Base-by-base conservation (phyloP, 2,113 vertebrate genomes). In the Electrona antarctica region DNA sequence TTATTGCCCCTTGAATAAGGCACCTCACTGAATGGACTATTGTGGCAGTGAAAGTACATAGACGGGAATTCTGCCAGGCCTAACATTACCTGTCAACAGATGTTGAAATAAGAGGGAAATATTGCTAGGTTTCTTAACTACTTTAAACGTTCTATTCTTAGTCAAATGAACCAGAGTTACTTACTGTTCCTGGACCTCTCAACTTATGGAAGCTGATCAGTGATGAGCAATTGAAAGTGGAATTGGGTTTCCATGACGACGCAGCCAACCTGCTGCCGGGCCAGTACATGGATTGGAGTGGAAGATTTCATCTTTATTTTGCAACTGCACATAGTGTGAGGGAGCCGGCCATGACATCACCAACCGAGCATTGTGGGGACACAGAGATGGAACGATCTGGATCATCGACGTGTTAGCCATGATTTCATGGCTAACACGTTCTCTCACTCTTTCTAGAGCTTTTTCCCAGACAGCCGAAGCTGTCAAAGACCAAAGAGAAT, bases 161-260 rank as follows among this genome's bases (percentile, higher is more conserved):
- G n/a, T n/a, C n/a, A n/a, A n/a, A n/a, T n/a, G n/a, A n/a, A n/a
- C n/a, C n/a, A n/a, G n/a, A n/a, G n/a, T n/a, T n/a, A n/a, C n/a
- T n/a, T n/a, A n/a, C n/a, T n/a, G n/a, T n/a, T n/a, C n/a, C n/a
- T n/a, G n/a, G n/a, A n/a, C n/a, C n/a, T n/a, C n/a, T n/a, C n/a
- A n/a, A n/a, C n/a, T n/a, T n/a, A n/a, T n/a, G n/a, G n/a, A n/a
- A n/a, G n/a, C n/a, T n/a, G n/a, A n/a, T n/a, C n/a, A n/a, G n/a
- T 89, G 89, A 90, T 85, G 85, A 90, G 86, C 85, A 89, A 87
- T 88, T 89, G 88, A 91, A 85, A 91, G 91, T 83, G 79, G 85
- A 82, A 88, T 12, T 33, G 60, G 21, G 91, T 92, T 93, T 79
- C 88, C 85, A 83, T 90, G 89, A 84, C 88, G 83, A 93, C 91